Evolutionary conservation across 2,113 vertebrate genomes (phyloP), one percentile per base, ranked within the genome.

Genomic region (Syngnathus floridae): DNA sequence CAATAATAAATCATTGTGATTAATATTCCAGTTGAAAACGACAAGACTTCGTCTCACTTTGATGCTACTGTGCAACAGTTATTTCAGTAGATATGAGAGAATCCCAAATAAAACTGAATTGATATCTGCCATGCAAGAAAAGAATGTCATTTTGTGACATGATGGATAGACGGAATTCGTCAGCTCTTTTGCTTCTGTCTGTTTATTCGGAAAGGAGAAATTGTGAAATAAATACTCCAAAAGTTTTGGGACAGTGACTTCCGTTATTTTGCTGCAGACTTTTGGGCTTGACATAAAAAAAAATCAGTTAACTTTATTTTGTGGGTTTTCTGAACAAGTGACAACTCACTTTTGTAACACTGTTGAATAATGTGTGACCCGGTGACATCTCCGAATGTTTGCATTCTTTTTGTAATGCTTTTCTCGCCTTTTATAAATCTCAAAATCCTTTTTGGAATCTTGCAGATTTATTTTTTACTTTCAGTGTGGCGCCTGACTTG

Each of bases 71-170:
- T 65, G 14, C 7, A 67, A 51, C 57, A 19, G 10, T 17, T 21
- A 17, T 66, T 74, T 73, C 26, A 14, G 7, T 62, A 54, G 13
- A 22, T 67, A 68, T 51, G 9, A 71, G 54, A 36, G 2, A 57
- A 68, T 51, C 7, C 4, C 40, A 48, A 66, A 68, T 51, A 52
- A 41, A 61, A 38, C 16, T n/a, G 4, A 54, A 51, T 68, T 61
- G 54, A 54, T 64, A 62, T 62, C 14, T 21, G 36, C 67, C 52
- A 62, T 37, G 58, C 62, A 46, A 59, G 9, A 71, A 63, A 71
- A 60, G 40, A 65, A 57, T 61, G 48, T 68, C 62, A 66, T 46
- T 66, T 57, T 8, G 31, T 31, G 40, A 35, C 45, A 62, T n/a
- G 64, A 55, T 2, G 0, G 45, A 43, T 59, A 40, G 63, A 17